Base-by-base conservation (phyloP, 2,113 vertebrate genomes). In the Pleuronectes platessa region DNA sequence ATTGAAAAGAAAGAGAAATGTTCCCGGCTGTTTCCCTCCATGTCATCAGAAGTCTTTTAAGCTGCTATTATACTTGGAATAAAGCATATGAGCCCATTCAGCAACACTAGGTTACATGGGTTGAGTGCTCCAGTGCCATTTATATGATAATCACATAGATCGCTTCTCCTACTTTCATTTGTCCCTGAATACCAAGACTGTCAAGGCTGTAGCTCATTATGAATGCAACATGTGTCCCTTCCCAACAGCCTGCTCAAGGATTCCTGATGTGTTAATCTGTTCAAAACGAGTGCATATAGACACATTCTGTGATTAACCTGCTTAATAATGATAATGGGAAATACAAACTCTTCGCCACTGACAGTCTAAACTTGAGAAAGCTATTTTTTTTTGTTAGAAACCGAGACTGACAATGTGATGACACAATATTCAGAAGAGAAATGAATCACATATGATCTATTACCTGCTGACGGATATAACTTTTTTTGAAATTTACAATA, bases 81-180 rank as follows among this genome's bases (percentile, higher is more conserved):
- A 40, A 42, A 76, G 61, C 51, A 26, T 42, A 4, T 71, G 14
- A 31, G 75, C 42, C 51, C 24, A 66, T 81, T 76, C 75, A 60
- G 27, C 20, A 51, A 31, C 68, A 51, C 24, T 7, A 23, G 15
- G 58, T 66, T 47, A 35, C 37, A 66, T 71, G 26, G 26, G 73
- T 65, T 68, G 17, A 42, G 59, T 60, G 68, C 64, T 56, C 55
- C 42, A 72, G 71, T 71, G 64, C 51, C 54, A 89, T 86, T 89
- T 86, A 68, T 81, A 90, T 85, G 83, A 86, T 85, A 82, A 86
- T 86, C 79, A 80, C 72, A 85, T 67, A 81, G 49, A 78, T 70
- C 70, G 71, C 69, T 77, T 83, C 82, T 68, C 69, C 72, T 77
- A 40, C 24, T 80, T 71, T 78, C 27, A 51, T 75, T 79, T 82